These are phyloP conservation scores for Pterocles gutturalis DNA, from an alignment of 2,113 vertebrate genomes.

Conservation along the genomic window DNA sequence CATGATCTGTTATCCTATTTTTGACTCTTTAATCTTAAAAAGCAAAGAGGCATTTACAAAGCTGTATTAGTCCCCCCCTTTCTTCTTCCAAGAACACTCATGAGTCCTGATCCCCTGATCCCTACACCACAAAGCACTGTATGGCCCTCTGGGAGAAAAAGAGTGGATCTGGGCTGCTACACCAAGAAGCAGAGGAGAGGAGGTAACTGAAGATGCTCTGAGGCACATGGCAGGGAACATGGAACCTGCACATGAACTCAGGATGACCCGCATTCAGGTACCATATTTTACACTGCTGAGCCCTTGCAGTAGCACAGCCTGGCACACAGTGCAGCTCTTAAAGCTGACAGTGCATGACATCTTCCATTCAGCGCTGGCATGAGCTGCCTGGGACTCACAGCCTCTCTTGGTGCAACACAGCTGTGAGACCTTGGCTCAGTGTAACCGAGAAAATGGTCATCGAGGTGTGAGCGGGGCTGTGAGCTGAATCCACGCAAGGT, in stretches of 20 bases:
- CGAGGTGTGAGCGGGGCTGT: background rate
- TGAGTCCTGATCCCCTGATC: background rate
- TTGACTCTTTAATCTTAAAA: background rate
- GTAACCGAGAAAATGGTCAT: background rate
- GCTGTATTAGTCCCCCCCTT: background rate
- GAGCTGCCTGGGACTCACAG: background rate
- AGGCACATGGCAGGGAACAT: background rate
- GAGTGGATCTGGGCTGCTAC: background rate
- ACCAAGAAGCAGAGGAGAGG: background rate
- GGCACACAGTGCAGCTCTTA: background rate
- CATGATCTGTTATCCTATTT: background rate
- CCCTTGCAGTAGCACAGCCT: background rate
- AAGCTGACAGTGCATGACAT: rapidly evolving
- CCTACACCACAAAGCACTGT: background rate
- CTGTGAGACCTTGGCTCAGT: background rate
- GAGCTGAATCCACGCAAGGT: background rate
- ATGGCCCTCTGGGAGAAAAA: background rate
- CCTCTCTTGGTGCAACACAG: rapidly evolving
- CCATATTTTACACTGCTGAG: background rate
- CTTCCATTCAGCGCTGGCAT: background rate
- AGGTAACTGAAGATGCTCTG: background rate
- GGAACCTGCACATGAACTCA: rapidly evolving
- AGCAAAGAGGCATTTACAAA: background rate
- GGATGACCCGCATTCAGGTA: background rate
- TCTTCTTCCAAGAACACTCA: background rate